Evolutionary conservation across 2,113 vertebrate genomes (phyloP), one percentile per base, ranked within the genome.

Genomic region (Caloenas nicobarica): DNA sequence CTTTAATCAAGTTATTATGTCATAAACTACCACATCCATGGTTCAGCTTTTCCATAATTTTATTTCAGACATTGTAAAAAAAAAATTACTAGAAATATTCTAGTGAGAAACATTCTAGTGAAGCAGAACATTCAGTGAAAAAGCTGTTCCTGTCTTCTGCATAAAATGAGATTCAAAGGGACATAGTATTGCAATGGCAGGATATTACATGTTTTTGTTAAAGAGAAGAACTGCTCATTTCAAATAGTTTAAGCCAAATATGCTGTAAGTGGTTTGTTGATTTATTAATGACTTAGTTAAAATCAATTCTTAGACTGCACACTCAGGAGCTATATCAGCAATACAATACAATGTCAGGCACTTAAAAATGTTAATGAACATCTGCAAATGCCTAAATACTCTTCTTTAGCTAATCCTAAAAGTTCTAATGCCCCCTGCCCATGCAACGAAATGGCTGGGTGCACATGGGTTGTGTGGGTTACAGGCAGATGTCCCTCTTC

Each of bases 401-500:
- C 23, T 81, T 56, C 57, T 51, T 57, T 36, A 66, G 29, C 34
- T 46, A 13, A 31, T 36, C 33, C 33, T 40, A 18, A 28, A 24
- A 16, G 15, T 50, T 69, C 13, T 34, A 28, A 48, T 33, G 22
- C 13, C 11, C 11, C 11, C 36, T 46, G 36, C n/a, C 24, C 34
- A 11, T 16, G 18, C 54, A n/a, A 29, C 0, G 0, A 12, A 23
- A 56, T 1, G 7, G 15, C 46, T 42, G 24, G 13, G 34, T 15
- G 51, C 53, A 19, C 13, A 1, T 2, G 31, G 44, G 29, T 46
- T 31, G 25, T 1, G 9, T 16, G 40, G 33, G 11, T 24, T 15
- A 14, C 34, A 46, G 42, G 60, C 44, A 36, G 4, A 0, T 2
- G 10, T 6, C 24, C 34, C 66, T 46, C 61, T 48, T 16, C 3